Base-by-base conservation (phyloP, 2,797 vertebrate species). In the Smutsia gigantea region DNA sequence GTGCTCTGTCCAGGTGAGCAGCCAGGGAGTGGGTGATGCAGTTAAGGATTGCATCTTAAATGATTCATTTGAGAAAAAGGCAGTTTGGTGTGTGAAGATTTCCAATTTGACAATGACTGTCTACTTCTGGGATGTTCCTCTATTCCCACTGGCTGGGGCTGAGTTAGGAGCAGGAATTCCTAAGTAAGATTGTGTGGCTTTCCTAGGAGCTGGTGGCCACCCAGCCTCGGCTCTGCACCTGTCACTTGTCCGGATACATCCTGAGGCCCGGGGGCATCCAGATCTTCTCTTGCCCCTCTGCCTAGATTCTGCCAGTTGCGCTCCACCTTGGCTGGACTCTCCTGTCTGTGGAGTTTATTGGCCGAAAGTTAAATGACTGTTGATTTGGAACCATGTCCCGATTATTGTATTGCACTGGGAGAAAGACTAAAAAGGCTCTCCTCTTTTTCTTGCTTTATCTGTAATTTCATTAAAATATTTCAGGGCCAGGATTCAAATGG, bases 391-490 rank as follows among this genome's bases (percentile, higher is more conserved):
- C 5, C 4, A 0, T 27, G 23, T 49, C 25, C 18, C 71, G 37
- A 17, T 53, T 25, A 42, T 18, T 29, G 14, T 25, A 42, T 18
- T 29, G 14, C 49, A 29, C 79, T 37, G 18, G 31, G 69, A 66
- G 21, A 74, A 29, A 78, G 71, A 55, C 49, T 55, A 72, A 51
- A 92, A 87, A 84, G 27, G 2, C 42, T 66, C 55, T 27, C 37
- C 55, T 94, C 49, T 66, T 74, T 27, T 59, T 59, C 49, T 23
- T 31, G 69, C 23, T 74, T 78, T 66, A 29, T 15, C n/a, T 49
- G 15, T 42, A 21, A 84, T 95, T 81, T 81, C 55, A 25, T 93
- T 72, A 72, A 39, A 78, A 37, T 29, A n/a, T 84, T 92, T 87
- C 53, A 87, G 37, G 63, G 11, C 29, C 63, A 37, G 75, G 87